A percentile compares a stretch with the other conserved stretches of the same genome.
Evolutionary conservation across 2,888 invertebrate species (phyloP).

Genomic region (Caenorhabditis sp.): DNA sequence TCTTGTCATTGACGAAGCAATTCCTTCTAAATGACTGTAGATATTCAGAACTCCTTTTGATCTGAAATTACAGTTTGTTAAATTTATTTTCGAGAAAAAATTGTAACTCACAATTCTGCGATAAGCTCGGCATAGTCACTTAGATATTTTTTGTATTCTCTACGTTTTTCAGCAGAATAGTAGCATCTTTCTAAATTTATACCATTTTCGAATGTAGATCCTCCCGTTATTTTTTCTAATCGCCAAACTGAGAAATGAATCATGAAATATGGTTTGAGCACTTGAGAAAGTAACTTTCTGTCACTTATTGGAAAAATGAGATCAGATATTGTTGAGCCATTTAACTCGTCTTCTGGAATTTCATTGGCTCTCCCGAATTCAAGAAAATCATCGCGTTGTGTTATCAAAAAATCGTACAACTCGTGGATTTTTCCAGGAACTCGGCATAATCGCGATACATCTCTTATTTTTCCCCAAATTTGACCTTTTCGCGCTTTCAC

Average conservation of each 20-base stretch:
- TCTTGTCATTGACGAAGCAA: slow-evolving; percentile 4
- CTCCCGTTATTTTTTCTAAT: slow-evolving; percentile 12
- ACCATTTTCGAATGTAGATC: slow-evolving; percentile 3
- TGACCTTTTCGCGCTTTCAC: background rate
- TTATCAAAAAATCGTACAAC: background rate
- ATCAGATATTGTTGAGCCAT: slow-evolving; percentile 6
- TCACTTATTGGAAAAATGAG: slow-evolving; percentile 22
- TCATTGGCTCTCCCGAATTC: background rate
- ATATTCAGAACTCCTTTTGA: slow-evolving; percentile 19
- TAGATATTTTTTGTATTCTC: slow-evolving; percentile 12
- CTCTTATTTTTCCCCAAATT: background rate
- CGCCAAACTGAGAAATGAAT: slow-evolving; percentile 21
- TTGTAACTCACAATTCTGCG: slow-evolving; percentile 15
- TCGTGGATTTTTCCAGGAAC: background rate
- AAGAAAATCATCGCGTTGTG: background rate
- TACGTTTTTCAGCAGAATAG: background rate
- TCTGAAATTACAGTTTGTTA: slow-evolving; percentile 7
- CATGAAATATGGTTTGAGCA: slow-evolving; percentile 24
- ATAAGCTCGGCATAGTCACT: slow-evolving; percentile 18
- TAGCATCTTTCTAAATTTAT: background rate
- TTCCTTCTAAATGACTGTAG: slow-evolving; percentile 13
- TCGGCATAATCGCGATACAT: background rate
- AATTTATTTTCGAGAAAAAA: background rate
- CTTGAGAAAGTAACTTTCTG: slow-evolving; percentile 13
- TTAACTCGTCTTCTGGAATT: background rate